Evolutionary conservation across 2,797 vertebrate species (phyloP).

Genomic region (Sebastes vulpes): DNA sequence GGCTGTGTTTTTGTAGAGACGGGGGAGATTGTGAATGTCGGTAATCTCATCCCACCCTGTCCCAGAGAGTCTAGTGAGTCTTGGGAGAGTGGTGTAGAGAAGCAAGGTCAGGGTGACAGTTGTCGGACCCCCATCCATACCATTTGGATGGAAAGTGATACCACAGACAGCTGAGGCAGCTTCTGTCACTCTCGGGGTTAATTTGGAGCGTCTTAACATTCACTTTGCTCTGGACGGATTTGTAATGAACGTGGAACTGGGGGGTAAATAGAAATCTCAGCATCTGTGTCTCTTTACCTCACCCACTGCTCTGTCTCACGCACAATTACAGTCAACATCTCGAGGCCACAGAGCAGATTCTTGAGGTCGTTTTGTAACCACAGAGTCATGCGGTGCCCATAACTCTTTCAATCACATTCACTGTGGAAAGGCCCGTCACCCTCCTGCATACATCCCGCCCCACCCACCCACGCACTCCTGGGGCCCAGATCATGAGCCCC

Average conservation of each 20-base stretch:
- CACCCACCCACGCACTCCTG: background rate
- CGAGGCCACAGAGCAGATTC: slow-evolving; percentile 42
- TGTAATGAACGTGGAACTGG: slow-evolving; percentile 78
- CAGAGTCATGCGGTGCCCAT: slow-evolving; percentile 44
- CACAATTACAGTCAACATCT: slow-evolving; percentile 21
- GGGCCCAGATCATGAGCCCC: slow-evolving; percentile 11
- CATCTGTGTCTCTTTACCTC: slow-evolving; percentile 42
- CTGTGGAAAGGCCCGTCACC: slow-evolving; percentile 28
- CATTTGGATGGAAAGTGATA: slow-evolving; percentile 86
- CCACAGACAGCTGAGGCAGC: slow-evolving; percentile 82
- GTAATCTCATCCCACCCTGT: slow-evolving; percentile 62
- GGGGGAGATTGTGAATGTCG: slow-evolving; percentile 48
- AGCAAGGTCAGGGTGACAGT: slow-evolving; percentile 84
- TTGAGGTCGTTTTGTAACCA: slow-evolving; percentile 48
- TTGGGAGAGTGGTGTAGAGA: slow-evolving; percentile 61
- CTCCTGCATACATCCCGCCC: background rate
- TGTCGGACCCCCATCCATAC: slow-evolving; percentile 76
- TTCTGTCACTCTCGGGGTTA: slow-evolving; percentile 79
- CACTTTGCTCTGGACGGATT: slow-evolving; percentile 64
- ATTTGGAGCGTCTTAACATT: slow-evolving; percentile 82
- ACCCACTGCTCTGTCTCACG: background rate
- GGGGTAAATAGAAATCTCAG: slow-evolving; percentile 68
- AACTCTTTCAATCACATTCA: slow-evolving; percentile 56
- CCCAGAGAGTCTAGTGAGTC: slow-evolving; percentile 53
- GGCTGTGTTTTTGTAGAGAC: slow-evolving; percentile 55